Conservation (phyloP, 2,797 vertebrate species). For the Hydrocynus forskahlii region DNA sequence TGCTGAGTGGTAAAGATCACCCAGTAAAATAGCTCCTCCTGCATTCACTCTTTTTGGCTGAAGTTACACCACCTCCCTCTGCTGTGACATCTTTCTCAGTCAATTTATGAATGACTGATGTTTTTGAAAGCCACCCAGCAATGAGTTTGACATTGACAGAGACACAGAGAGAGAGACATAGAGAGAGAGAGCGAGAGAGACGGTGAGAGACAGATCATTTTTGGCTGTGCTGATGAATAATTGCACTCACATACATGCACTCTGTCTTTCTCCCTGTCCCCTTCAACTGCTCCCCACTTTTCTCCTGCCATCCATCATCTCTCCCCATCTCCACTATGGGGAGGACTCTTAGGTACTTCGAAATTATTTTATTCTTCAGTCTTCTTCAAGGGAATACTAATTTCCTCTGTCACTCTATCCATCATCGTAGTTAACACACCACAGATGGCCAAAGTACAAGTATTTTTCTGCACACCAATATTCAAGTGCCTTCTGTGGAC, state of each 20-base stretch:
- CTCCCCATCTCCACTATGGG: not conserved
- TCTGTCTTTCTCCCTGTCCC: slow-evolving; percentile 5
- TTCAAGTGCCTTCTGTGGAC: not conserved
- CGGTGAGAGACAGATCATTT: not conserved
- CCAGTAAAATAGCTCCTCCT: not conserved
- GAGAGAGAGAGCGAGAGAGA: not conserved
- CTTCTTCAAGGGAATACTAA: not conserved
- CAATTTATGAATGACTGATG: slow-evolving; percentile 40
- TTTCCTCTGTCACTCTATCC: not conserved
- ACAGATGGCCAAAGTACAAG: not conserved
- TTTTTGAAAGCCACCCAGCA: slow-evolving; percentile 30
- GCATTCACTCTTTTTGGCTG: slow-evolving; percentile 16
- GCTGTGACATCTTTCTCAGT: slow-evolving; percentile 10
- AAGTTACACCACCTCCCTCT: not conserved
- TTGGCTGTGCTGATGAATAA: slow-evolving; percentile 47
- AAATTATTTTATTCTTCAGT: not conserved
- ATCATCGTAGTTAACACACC: not conserved
- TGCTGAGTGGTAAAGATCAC: no score
- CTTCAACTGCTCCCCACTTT: slow-evolving; percentile 37
- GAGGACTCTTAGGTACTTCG: not conserved
- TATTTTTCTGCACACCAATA: not conserved
- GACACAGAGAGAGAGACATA: slow-evolving; percentile 9
- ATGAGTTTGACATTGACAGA: slow-evolving; percentile 38
- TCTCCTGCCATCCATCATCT: slow-evolving; percentile 32
- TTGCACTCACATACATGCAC: slow-evolving; percentile 13